A percentile compares a stretch with the other conserved stretches of the same genome.
phyloP scores from a whole-genome alignment of 2,113 vertebrate genomes.

The Condylura cristata region DNA sequence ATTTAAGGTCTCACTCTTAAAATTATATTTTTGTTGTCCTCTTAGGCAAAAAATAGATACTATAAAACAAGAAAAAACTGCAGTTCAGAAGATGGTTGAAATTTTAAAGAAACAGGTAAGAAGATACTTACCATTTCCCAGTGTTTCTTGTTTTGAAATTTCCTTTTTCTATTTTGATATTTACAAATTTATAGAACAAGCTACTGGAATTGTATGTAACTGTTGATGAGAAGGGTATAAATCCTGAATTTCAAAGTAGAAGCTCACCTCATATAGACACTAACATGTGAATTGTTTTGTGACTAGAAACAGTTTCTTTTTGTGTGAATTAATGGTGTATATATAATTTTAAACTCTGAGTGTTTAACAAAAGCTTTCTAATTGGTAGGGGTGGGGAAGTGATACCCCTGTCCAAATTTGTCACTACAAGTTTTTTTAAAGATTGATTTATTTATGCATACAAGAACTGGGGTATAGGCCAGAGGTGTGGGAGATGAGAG shows the following conservation, averaged over 20 bases:
- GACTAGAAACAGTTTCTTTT: not conserved
- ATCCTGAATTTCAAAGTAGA: constrained; percentile 10
- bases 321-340: not conserved
- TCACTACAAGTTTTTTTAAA: constrained; percentile 1
- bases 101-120: constrained; percentile 92
- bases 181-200: not conserved
- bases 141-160: constrained; percentile 25
- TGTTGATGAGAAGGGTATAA: not conserved
- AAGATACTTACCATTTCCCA: not conserved
- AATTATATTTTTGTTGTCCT: constrained; percentile 28
- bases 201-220: not conserved
- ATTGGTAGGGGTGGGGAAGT: not conserved
- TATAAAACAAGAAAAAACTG: constrained; percentile 89
- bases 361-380: not conserved
- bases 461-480: no score
- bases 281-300: not conserved
- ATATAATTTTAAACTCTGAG: not conserved
- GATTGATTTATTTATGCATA: no score
- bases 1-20: not conserved
- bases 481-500: no score
- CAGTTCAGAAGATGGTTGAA: constrained; percentile 89
- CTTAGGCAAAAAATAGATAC: constrained; percentile 90
- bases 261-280: not conserved
- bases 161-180: constrained; percentile 33
- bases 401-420: not conserved